These are phyloP conservation scores for Dysmachus trigonus DNA, from an alignment of 2,888 invertebrate species.

Conservation along the genomic window DNA sequence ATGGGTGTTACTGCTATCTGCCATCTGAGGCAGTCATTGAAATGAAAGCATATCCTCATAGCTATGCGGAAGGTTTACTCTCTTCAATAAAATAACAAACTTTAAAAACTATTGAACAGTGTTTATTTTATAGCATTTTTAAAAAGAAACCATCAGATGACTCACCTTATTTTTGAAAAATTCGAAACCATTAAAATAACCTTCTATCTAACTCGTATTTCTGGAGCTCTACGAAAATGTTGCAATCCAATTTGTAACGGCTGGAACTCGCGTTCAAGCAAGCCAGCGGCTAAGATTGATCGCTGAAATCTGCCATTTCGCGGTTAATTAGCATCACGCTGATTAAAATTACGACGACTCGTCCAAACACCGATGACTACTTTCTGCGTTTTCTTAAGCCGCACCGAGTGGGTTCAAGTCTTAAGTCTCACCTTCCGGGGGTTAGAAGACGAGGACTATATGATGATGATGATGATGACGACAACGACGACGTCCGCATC, in stretches of 20 bases:
- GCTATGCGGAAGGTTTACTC: no score
- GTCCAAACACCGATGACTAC: neutral
- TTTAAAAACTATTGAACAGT: no score
- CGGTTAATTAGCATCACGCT: slow-evolving; percentile 19
- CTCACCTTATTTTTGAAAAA: no score
- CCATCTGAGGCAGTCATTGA: no score
- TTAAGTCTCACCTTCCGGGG: neutral
- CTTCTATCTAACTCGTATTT: no score
- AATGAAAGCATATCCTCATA: no score
- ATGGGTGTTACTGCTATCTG: no score
- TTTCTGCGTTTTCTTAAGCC: neutral
- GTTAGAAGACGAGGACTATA: neutral
- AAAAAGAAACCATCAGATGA: no score
- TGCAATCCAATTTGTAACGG: neutral
- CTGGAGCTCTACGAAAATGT: neutral
- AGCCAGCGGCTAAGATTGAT: slow-evolving; percentile 9
- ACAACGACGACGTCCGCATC: neutral
- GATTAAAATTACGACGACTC: slow-evolving; percentile 33
- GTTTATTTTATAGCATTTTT: no score
- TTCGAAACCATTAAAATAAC: no score
- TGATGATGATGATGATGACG: no score
- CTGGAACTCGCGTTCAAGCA: neutral
- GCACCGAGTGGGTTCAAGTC: neutral
- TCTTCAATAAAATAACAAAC: no score
- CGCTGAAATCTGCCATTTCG: neutral